A percentile compares a stretch with the other conserved stretches of the same genome.
phyloP scores from a whole-genome alignment of 1,140 invertebrate genomes.

The Achatina immaculata region DNA sequence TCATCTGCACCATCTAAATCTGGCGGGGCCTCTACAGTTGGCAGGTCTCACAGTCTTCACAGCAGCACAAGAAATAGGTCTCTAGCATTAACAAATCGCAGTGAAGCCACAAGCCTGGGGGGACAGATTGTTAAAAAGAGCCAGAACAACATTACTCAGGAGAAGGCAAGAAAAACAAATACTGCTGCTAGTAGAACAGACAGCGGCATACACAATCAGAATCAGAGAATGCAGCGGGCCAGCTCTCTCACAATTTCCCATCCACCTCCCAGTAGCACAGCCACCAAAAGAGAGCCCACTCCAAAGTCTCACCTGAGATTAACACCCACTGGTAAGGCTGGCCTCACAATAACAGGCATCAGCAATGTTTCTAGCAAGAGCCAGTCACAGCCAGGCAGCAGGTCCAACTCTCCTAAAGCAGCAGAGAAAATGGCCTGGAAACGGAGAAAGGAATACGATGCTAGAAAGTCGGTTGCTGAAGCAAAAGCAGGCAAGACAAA shows the following conservation, averaged over 20 bases:
- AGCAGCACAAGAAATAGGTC: conserved; percentile 38
- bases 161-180: conserved; percentile 6
- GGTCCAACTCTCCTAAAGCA: conserved; percentile 64
- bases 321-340: conserved; percentile 45
- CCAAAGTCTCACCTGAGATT: conserved; percentile 44
- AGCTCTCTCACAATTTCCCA: conserved; percentile 41
- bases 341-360: conserved; percentile 55
- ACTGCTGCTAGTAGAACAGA: conserved; percentile 75
- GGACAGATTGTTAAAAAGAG: conserved; percentile 59
- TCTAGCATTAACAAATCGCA: conserved; percentile 41
- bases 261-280: background rate
- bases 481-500: conserved; percentile 69
- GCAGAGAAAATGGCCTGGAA: conserved; percentile 93
- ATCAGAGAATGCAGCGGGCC: conserved; percentile 72
- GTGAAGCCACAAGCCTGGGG: conserved; percentile 61
- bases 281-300: conserved; percentile 1
- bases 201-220: conserved; percentile 75
- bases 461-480: conserved; percentile 85
- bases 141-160: conserved; percentile 12
- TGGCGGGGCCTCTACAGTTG: conserved; percentile 34
- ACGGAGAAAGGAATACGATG: conserved; percentile 89
- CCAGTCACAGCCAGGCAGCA: conserved; percentile 53
- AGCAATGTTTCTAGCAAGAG: conserved; percentile 46
- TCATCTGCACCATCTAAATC: conserved; percentile 40
- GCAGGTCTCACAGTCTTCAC: conserved; percentile 42